Percentiles rank a stretch among this genome's conserved stretches.
Conservation (phyloP, 2,888 invertebrate genomes). For the Agrochola litura region DNA sequence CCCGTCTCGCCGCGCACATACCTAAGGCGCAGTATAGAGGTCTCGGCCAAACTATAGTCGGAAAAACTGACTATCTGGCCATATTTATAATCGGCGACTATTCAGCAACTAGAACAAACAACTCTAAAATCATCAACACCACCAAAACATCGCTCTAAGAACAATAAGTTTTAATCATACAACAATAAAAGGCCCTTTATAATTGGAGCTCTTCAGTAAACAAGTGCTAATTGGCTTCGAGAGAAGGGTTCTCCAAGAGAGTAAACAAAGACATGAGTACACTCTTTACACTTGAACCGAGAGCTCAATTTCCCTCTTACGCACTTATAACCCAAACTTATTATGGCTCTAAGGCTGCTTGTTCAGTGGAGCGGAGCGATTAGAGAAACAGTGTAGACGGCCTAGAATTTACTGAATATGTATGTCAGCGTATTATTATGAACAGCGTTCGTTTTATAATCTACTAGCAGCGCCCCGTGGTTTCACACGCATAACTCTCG, state of each 20-base stretch:
- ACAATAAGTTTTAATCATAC: constrained; percentile 23
- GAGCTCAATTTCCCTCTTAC: constrained; percentile 20
- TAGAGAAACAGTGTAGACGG: no score
- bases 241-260: not conserved
- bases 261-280: constrained; percentile 34
- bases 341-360: not conserved
- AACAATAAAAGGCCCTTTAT: constrained; percentile 19
- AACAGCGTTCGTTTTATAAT: no score
- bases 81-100: no score
- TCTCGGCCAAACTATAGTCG: no score
- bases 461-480: no score
- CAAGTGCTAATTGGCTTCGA: constrained; percentile 36
- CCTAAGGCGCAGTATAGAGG: no score
- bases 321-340: constrained; percentile 9
- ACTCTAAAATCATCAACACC: no score
- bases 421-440: no score
- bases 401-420: not conserved
- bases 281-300: not conserved
- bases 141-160: not conserved
- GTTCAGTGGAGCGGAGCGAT: not conserved
- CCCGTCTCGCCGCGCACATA: no score
- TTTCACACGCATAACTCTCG: no score
- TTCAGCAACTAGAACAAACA: no score
- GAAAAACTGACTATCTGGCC: no score
- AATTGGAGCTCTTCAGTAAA: constrained; percentile 15